These are phyloP conservation scores for Ceriagrion tenellum DNA, from an alignment of 2,888 invertebrate genomes.

Conservation along the genomic window DNA sequence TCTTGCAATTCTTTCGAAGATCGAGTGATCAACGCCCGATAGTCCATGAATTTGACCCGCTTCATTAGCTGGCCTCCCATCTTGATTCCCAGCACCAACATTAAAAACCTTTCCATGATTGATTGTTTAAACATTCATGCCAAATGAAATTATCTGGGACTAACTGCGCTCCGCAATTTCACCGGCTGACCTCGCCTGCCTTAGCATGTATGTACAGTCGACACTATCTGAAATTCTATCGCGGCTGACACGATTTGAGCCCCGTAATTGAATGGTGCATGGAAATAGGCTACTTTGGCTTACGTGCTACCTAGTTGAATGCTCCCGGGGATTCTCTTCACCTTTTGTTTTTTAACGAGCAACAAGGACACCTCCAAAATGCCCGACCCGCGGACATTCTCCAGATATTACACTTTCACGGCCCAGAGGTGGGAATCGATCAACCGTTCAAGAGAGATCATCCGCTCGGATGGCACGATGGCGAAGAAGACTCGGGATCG, in stretches of 20 bases:
- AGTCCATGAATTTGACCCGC: too few species aligned
- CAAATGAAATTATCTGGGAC: background rate
- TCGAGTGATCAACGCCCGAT: too few species aligned
- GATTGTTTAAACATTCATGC: background rate
- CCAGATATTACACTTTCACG: background rate
- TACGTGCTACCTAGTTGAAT: background rate
- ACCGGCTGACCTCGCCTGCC: background rate
- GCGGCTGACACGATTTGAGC: background rate
- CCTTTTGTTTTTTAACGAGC: background rate
- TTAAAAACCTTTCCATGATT: too few species aligned
- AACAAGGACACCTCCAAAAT: background rate
- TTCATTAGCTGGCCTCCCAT: too few species aligned
- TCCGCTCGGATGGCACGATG: background rate
- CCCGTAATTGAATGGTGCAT: constrained; percentile 4
- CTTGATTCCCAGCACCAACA: too few species aligned
- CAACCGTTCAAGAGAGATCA: background rate
- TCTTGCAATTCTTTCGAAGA: too few species aligned
- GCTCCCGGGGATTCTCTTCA: background rate
- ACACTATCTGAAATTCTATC: background rate
- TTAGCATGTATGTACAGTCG: background rate
- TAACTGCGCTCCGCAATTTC: background rate
- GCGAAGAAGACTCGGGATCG: too few species aligned
- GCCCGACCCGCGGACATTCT: background rate
- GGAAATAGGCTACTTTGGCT: background rate
- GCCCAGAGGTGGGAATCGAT: background rate